A percentile compares a stretch with the other conserved stretches of the same genome.
These are phyloP conservation scores for Ophthalmolycus amberensis DNA, from an alignment of 2,113 vertebrate species.

Conservation along the genomic window DNA sequence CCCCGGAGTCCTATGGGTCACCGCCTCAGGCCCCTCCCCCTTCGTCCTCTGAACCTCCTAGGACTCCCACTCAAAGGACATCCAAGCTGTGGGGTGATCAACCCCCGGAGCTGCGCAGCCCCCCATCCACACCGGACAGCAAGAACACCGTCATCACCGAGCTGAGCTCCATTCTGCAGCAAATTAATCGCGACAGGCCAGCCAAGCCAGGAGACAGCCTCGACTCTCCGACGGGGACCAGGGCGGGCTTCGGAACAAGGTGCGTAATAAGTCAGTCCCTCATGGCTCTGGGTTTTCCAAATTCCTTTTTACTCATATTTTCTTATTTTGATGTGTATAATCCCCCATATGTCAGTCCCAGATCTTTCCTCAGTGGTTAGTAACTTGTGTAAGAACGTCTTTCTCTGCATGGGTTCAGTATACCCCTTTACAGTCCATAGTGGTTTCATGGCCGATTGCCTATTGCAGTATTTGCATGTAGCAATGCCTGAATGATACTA, in stretches of 20 bases:
- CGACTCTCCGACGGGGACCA: conserved; percentile 88
- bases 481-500: background rate
- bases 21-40: conserved; percentile 88
- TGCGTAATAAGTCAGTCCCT: conserved; percentile 64
- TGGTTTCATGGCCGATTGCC: background rate
- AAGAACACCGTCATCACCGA: conserved; percentile 97
- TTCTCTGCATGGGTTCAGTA: no score
- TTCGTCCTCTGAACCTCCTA: conserved; percentile 82
- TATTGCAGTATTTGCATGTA: background rate
- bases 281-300: background rate
- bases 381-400: background rate
- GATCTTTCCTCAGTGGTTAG: background rate
- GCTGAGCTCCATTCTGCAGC: conserved; percentile 96
- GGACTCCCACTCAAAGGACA: conserved; percentile 90
- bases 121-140: conserved; percentile 88
- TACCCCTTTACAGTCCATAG: background rate
- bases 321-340: background rate
- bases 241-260: conserved; percentile 90
- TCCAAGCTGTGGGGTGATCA: conserved; percentile 95
- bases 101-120: conserved; percentile 88
- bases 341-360: background rate
- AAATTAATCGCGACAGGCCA: conserved; percentile 94
- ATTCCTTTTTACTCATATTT: background rate
- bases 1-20: conserved; percentile 87
- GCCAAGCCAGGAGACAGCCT: conserved; percentile 90